Percentiles rank a stretch among this genome's conserved stretches.
Evolutionary conservation across 2,888 invertebrate species (phyloP).

Genomic region (Orchesellides sinensis): DNA sequence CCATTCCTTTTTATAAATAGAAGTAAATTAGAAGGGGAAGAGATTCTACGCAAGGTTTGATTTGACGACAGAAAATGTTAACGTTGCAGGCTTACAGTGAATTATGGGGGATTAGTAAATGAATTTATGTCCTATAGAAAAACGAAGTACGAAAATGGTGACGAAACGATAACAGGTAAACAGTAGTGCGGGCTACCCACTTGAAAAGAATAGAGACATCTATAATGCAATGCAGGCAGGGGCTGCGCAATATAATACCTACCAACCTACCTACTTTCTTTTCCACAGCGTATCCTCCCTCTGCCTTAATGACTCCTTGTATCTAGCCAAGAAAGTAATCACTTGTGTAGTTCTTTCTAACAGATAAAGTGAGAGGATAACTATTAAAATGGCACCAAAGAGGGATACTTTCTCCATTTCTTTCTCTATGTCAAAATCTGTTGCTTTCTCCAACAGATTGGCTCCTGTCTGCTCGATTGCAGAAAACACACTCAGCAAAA

Average conservation of each 20-base stretch:
- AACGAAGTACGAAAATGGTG: neutral
- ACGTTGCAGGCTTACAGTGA: constrained; percentile 7
- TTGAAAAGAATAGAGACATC: too few species aligned
- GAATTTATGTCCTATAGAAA: neutral
- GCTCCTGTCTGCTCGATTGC: neutral
- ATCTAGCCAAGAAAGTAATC: neutral
- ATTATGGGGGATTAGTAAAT: neutral
- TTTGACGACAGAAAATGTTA: neutral
- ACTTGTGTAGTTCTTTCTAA: too few species aligned
- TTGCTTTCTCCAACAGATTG: constrained; percentile 27
- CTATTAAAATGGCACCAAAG: neutral
- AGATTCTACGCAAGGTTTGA: neutral
- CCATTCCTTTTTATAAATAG: too few species aligned
- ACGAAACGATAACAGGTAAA: constrained; percentile 3
- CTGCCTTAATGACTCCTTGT: too few species aligned
- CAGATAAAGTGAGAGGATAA: neutral
- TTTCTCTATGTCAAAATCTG: neutral
- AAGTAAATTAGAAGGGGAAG: neutral
- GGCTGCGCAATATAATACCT: too few species aligned
- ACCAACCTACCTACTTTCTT: neutral
- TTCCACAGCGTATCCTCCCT: too few species aligned
- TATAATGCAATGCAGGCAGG: neutral
- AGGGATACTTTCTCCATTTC: neutral
- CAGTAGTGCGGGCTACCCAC: too few species aligned
- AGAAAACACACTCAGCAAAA: neutral